phyloP scores from a whole-genome alignment of 1,140 invertebrate species.

The Drosophila tsacasi region DNA sequence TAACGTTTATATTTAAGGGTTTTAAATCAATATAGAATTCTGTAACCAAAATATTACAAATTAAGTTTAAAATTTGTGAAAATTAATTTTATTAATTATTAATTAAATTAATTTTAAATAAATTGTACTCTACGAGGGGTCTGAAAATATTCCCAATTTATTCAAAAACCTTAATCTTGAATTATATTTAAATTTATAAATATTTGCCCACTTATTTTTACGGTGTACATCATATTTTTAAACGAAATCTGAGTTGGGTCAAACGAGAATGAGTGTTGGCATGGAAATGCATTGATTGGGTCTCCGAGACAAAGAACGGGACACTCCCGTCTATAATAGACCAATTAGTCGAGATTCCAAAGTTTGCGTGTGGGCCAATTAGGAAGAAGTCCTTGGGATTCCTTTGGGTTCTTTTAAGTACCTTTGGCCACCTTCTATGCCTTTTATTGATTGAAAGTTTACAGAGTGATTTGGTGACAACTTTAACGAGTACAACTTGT shows the following conservation, averaged over 20 bases:
- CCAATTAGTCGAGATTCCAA: constrained; percentile 44
- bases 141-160: neutral
- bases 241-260: constrained; percentile 2
- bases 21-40: no score
- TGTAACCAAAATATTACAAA: no score
- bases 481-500: constrained; percentile 21
- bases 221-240: neutral
- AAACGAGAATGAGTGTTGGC: constrained; percentile 18
- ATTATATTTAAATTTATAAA: no score
- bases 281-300: constrained; percentile 45
- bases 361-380: constrained; percentile 35
- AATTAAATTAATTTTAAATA: no score
- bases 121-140: neutral
- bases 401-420: neutral
- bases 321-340: constrained; percentile 26
- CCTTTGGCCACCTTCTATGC: neutral
- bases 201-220: no score
- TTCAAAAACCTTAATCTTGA: neutral
- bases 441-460: constrained; percentile 12
- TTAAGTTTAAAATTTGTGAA: no score
- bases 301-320: constrained; percentile 2
- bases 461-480: constrained; percentile 12
- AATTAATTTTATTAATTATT: no score
- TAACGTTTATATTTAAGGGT: no score
- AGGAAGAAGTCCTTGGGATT: constrained; percentile 7